Evolutionary conservation across 2,888 invertebrate genomes (phyloP).

Genomic region (Argyresthia goedartella): DNA sequence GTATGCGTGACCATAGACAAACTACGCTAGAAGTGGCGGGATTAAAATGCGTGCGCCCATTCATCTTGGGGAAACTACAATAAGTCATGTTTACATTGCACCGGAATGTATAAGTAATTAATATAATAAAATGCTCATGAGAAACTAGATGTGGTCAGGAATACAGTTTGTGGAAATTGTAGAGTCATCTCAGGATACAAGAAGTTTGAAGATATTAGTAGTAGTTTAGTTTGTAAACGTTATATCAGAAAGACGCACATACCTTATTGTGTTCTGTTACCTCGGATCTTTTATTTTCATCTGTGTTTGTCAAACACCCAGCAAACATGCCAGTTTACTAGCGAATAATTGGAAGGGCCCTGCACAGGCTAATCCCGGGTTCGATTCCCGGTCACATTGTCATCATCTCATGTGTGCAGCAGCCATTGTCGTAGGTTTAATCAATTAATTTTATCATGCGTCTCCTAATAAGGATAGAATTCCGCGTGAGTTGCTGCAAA

Average conservation of each 20-base stretch:
- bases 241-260: no score
- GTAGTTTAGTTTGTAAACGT: no score
- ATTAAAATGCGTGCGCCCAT: conserved; percentile 16
- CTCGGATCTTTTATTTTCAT: neutral
- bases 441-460: conserved; percentile 51
- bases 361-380: conserved; percentile 38
- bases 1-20: conserved; percentile 12
- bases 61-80: conserved; percentile 25
- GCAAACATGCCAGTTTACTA: conserved; percentile 12
- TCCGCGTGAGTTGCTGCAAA: conserved; percentile 23
- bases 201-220: neutral
- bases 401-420: conserved; percentile 31
- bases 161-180: conserved; percentile 22
- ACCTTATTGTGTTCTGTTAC: no score
- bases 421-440: conserved; percentile 36
- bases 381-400: conserved; percentile 29
- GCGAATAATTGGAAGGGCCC: conserved; percentile 32
- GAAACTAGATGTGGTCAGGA: conserved; percentile 42
- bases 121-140: conserved; percentile 56
- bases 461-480: conserved; percentile 29
- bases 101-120: conserved; percentile 65
- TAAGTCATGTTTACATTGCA: conserved; percentile 59
- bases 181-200: neutral
- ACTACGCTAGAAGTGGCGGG: conserved; percentile 28
- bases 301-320: neutral